A percentile compares a stretch with the other conserved stretches of the same genome.
phyloP scores from a whole-genome alignment of 2,113 vertebrate species.

The Leucopsar rothschildi region DNA sequence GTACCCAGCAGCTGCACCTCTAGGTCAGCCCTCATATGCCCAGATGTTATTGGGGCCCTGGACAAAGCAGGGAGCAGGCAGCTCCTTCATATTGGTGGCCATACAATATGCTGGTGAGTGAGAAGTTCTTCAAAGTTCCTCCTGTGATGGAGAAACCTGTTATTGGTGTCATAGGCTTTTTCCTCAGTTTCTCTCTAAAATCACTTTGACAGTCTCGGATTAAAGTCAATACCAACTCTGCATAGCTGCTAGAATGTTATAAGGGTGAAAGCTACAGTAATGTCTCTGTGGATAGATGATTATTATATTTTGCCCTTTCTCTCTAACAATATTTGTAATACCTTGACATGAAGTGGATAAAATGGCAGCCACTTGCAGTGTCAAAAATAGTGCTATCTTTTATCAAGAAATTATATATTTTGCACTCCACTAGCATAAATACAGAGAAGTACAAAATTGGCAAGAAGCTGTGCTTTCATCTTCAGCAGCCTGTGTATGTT shows the following conservation, averaged over 20 bases:
- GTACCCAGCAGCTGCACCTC: neutral
- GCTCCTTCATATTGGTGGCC: neutral
- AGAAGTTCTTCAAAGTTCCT: neutral
- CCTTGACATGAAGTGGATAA: slow-evolving; percentile 75
- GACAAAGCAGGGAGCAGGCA: neutral
- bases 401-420: neutral
- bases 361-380: slow-evolving; percentile 56
- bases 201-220: neutral
- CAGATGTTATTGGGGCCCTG: neutral
- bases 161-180: neutral
- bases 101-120: neutral
- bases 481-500: neutral
- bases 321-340: slow-evolving; percentile 52
- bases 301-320: neutral
- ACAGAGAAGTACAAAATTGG: neutral
- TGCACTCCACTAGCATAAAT: neutral
- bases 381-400: slow-evolving; percentile 68
- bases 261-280: neutral
- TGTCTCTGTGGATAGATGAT: neutral
- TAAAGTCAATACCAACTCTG: neutral
- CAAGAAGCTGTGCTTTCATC: neutral
- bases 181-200: neutral
- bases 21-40: neutral
- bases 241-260: neutral
- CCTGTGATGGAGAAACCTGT: neutral